A percentile compares a stretch with the other conserved stretches of the same genome.
These are phyloP conservation scores for Nipponia nippon DNA, from an alignment of 2,113 vertebrate species.

Conservation along the genomic window DNA sequence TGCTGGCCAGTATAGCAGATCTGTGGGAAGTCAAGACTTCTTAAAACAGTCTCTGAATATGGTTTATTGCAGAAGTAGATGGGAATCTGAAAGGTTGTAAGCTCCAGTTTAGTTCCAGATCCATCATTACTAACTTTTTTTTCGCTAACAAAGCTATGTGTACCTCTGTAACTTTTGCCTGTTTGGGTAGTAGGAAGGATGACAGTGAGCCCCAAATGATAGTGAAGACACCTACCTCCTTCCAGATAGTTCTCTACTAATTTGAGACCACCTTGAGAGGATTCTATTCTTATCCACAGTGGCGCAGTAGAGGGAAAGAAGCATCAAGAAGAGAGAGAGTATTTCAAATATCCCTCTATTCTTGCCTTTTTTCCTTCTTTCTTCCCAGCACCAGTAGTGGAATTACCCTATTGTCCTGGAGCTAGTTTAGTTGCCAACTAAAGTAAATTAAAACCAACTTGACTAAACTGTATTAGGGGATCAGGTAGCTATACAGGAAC, in stretches of 20 bases:
- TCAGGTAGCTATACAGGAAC: background rate
- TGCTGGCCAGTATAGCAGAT: background rate
- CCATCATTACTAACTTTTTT: background rate
- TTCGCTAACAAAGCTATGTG: background rate
- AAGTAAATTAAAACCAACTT: background rate
- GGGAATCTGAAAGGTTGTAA: background rate
- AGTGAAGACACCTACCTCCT: background rate
- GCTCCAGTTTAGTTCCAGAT: background rate
- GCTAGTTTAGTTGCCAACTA: background rate
- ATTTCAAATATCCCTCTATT: background rate
- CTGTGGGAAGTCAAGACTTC: background rate
- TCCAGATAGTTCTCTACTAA: background rate
- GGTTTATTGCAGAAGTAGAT: background rate
- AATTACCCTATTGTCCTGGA: background rate
- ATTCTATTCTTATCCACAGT: background rate
- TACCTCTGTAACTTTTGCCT: background rate
- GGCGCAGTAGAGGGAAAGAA: background rate
- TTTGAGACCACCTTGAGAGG: background rate
- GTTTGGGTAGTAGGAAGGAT: background rate
- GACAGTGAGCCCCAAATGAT: background rate
- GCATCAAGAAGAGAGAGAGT: background rate
- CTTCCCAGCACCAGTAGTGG: background rate
- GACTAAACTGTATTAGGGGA: background rate
- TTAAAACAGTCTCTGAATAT: background rate
- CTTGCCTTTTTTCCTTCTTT: background rate